A percentile compares a stretch with the other conserved stretches of the same genome.
These are phyloP conservation scores for Neoarius graeffei DNA, from an alignment of 2,113 vertebrate species.

Conservation along the genomic window DNA sequence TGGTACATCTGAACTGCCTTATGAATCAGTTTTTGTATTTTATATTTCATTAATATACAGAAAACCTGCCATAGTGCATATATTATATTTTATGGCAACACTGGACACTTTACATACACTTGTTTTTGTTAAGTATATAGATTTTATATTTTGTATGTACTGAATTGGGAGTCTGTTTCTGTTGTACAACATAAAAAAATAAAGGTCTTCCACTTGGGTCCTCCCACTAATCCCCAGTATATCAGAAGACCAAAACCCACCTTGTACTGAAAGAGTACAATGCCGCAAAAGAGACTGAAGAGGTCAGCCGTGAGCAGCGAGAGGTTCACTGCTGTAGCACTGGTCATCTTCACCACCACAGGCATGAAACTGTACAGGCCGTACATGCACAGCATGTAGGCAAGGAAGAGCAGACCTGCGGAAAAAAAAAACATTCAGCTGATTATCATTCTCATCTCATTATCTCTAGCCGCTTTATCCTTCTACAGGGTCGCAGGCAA, in stretches of 20 bases:
- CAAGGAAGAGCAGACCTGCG: constrained; percentile 80
- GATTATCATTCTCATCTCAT: no score
- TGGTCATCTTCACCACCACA: constrained; percentile 84
- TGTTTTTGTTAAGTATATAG: not conserved
- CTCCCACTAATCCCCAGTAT: not conserved
- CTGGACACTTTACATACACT: not conserved
- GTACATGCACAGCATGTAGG: constrained; percentile 89
- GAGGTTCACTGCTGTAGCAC: constrained; percentile 91
- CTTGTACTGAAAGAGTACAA: constrained; percentile 85
- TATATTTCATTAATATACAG: not conserved
- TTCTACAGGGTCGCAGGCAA: no score
- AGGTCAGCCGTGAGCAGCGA: constrained; percentile 92
- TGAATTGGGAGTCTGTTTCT: not conserved
- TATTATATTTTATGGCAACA: not conserved
- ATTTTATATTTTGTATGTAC: not conserved
- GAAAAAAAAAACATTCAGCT: not conserved
- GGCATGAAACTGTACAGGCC: constrained; percentile 94
- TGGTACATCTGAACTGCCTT: not conserved
- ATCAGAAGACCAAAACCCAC: constrained; percentile 66
- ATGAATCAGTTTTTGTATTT: not conserved
- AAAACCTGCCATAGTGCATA: not conserved
- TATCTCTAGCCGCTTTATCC: no score
- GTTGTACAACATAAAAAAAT: not conserved
- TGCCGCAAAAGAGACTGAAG: constrained; percentile 92
- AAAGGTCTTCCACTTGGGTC: not conserved